A percentile compares a stretch with the other conserved stretches of the same genome.
These are phyloP conservation scores for Hippoglossus stenolepis DNA, from an alignment of 2,113 vertebrate species.

Conservation along the genomic window DNA sequence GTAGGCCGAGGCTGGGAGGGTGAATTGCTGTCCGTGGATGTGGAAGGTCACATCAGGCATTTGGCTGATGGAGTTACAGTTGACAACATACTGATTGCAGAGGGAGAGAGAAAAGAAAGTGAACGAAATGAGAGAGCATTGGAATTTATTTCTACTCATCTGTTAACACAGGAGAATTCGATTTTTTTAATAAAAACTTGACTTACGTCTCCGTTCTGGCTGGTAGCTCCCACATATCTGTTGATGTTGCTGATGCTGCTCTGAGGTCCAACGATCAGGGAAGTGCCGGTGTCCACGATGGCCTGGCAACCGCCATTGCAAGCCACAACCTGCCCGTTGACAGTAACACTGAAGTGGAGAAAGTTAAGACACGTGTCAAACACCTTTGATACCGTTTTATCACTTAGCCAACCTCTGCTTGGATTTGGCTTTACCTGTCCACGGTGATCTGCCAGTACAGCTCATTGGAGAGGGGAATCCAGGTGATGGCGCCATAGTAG, in stretches of 20 bases:
- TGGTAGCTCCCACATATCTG: not conserved
- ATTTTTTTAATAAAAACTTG: too few relatives aligned
- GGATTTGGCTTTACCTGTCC: not conserved
- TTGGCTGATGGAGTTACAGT: not conserved
- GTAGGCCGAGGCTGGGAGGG: not conserved
- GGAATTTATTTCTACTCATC: not conserved
- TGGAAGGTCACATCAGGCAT: not conserved
- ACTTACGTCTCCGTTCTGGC: not conserved
- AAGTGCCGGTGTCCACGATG: not conserved
- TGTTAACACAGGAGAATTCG: too few relatives aligned
- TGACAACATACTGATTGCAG: not conserved
- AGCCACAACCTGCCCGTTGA: not conserved
- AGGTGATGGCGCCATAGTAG: not conserved
- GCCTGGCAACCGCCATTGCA: not conserved
- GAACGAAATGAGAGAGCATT: not conserved
- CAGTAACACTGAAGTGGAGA: not conserved
- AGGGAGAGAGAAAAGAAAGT: not conserved
- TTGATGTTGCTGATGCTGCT: slow-evolving; percentile 1
- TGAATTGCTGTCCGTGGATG: not conserved
- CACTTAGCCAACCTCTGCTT: not conserved
- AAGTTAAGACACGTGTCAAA: not conserved
- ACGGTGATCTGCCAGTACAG: slow-evolving; percentile 1
- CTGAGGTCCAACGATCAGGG: not conserved
- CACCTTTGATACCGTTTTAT: not conserved
- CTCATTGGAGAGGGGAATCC: not conserved